Evolutionary conservation across 2,797 vertebrate genomes (phyloP), one percentile per base, ranked within the genome.

Genomic region (Spinus pinus): DNA sequence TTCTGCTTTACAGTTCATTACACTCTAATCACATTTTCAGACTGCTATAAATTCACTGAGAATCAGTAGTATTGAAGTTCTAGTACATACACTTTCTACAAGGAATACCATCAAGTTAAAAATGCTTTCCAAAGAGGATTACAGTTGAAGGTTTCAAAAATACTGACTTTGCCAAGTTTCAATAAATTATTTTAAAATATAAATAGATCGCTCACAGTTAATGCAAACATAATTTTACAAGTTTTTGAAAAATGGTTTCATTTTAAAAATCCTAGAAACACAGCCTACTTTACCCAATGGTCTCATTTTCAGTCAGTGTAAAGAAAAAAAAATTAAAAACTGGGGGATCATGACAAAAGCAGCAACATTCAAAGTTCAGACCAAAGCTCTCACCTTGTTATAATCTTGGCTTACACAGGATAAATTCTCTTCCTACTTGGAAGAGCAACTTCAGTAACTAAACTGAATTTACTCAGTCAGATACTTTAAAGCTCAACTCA

Each of bases 181-280:
- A 96, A 88, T 94, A 95, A 86, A 81, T 91, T 92, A 88, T 69
- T 94, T 95, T 80, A 62, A 96, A 91, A 88, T 92, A 93, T 58
- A 91, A 95, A 93, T 78, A 93, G 72, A 73, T 81, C 2, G 3
- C 80, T 95, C 71, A 78, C 39, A 11, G 1, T 78, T 78, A 94
- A 94, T 58, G 66, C 70, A 89, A 92, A 88, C 12, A 6, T 53
- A 3, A 61, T 77, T 79, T 88, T 71, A 94, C 10, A 94, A 67
- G 61, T 30, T 28, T 66, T 9, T 92, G 81, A 89, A 93, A 94
- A 94, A 39, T 5, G 8, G 41, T 66, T 72, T 81, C 25, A 61
- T 65, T 90, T 75, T 10, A 91, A 81, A 87, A 93, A 91, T 81
- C 46, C 66, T 51, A 95, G 60, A 81, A 86, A 65, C 56, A 82